Percentiles rank a stretch among this genome's conserved stretches.
Evolutionary conservation across 1,140 invertebrate genomes (phyloP).

Genomic region (Zelostemma sp.): DNA sequence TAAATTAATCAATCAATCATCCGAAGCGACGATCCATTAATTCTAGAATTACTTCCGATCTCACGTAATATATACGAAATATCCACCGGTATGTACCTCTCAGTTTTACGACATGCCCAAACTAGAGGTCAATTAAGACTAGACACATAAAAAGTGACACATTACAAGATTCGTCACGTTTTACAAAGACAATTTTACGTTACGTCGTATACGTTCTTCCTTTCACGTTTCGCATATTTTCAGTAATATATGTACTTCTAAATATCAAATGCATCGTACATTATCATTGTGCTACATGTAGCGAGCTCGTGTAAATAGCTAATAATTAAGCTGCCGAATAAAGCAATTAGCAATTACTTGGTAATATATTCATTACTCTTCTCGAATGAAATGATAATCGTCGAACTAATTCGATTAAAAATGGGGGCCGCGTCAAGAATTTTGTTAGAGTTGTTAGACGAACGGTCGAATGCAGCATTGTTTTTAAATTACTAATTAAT

Average conservation of each 20-base stretch:
- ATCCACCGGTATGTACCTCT: slow-evolving; percentile 49
- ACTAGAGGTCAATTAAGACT: slow-evolving; percentile 61
- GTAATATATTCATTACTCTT: slow-evolving; percentile 20
- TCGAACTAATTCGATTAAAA: slow-evolving; percentile 15
- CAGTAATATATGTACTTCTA: slow-evolving; percentile 4
- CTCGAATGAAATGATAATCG: slow-evolving; percentile 11
- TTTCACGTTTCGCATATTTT: too few relatives aligned
- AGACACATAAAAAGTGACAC: slow-evolving; percentile 67
- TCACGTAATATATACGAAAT: slow-evolving; percentile 53
- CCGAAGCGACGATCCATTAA: slow-evolving; percentile 20
- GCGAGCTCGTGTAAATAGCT: slow-evolving; percentile 66
- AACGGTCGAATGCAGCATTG: slow-evolving; percentile 43
- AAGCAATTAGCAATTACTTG: slow-evolving; percentile 62
- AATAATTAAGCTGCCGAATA: slow-evolving; percentile 64
- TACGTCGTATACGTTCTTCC: too few relatives aligned
- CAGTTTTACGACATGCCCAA: slow-evolving; percentile 68
- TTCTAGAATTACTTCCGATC: slow-evolving; percentile 32
- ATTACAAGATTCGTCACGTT: slow-evolving; percentile 55
- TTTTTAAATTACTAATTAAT: background rate
- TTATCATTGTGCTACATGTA: slow-evolving; percentile 60
- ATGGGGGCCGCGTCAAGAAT: slow-evolving; percentile 52
- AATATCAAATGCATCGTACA: slow-evolving; percentile 11
- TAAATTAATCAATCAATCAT: slow-evolving; percentile 33
- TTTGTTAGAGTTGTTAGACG: slow-evolving; percentile 67
- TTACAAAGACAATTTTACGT: slow-evolving; percentile 58